Conservation (phyloP, 2,888 invertebrate species). For the Tinea semifulvella region DNA sequence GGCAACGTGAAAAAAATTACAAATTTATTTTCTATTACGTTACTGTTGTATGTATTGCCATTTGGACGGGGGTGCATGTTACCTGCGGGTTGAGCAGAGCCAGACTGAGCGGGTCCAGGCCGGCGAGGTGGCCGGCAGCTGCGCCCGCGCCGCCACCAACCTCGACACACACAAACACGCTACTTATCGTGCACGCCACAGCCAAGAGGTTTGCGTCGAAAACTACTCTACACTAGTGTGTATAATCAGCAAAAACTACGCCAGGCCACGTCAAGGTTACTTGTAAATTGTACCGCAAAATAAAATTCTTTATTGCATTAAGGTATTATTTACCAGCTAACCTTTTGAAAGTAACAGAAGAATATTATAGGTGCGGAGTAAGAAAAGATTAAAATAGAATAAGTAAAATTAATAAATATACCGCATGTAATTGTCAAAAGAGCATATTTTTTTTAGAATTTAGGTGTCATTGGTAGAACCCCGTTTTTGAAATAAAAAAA, state of each 20-base stretch:
- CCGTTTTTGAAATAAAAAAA: too few relatives aligned
- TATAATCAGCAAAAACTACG: too few relatives aligned
- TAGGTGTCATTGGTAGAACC: too few relatives aligned
- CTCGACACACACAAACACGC: constrained; percentile 68
- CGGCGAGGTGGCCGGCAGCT: constrained; percentile 64
- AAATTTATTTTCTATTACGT: too few relatives aligned
- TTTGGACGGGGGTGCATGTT: constrained; percentile 39
- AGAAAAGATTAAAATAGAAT: not conserved
- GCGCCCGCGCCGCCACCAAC: constrained; percentile 64
- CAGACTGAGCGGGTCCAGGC: constrained; percentile 65
- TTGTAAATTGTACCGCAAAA: not conserved
- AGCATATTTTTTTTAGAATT: too few relatives aligned
- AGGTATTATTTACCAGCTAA: too few relatives aligned
- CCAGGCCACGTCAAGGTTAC: not conserved
- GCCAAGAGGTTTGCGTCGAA: not conserved
- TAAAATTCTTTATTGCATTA: too few relatives aligned
- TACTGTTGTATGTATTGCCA: constrained; percentile 21
- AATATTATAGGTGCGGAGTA: not conserved
- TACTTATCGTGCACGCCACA: constrained; percentile 42
- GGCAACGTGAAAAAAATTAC: too few relatives aligned
- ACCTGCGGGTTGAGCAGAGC: constrained; percentile 65
- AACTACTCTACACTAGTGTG: not conserved
- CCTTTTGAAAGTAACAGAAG: too few relatives aligned
- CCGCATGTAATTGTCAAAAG: constrained; percentile 51
- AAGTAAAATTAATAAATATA: constrained; percentile 36